Evolutionary conservation across 2,113 vertebrate species (phyloP).

Genomic region (Cyrtonyx montezumae): DNA sequence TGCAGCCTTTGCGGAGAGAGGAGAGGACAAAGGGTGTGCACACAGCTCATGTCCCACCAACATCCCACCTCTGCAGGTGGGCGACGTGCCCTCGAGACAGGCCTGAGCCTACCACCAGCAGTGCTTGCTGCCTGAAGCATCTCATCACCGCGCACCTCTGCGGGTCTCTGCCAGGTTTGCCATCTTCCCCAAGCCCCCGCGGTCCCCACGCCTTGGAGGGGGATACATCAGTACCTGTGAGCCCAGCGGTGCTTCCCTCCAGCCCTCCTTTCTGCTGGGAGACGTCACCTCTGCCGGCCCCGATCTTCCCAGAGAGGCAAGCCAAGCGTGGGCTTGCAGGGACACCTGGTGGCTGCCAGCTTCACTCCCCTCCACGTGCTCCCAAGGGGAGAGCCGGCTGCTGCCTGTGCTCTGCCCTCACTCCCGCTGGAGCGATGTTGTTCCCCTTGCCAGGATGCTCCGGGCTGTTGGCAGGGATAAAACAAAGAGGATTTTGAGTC

Average conservation of each 20-base stretch:
- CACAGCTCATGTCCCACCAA: not conserved
- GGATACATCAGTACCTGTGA: not conserved
- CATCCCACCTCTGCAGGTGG: not conserved
- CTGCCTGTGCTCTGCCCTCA: not conserved
- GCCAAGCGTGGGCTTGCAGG: constrained; percentile 21
- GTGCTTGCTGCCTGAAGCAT: not conserved
- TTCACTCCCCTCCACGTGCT: not conserved
- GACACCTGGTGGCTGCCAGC: constrained; percentile 51
- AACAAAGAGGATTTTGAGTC: not conserved
- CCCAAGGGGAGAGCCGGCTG: not conserved
- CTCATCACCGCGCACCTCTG: not conserved
- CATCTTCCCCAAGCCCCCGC: not conserved
- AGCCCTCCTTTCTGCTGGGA: not conserved
- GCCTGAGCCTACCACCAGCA: not conserved
- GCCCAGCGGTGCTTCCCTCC: not conserved
- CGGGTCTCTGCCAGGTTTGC: rapidly evolving
- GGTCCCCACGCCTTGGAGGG: not conserved
- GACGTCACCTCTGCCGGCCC: rapidly evolving
- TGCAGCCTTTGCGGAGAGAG: not conserved
- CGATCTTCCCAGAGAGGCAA: rapidly evolving
- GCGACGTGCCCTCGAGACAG: not conserved
- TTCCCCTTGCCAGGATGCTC: not conserved
- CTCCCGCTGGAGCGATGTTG: not conserved
- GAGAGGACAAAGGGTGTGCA: not conserved
- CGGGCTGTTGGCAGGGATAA: rapidly evolving